These are phyloP conservation scores for Pocillopora grandis DNA, from an alignment of 92 coral and sea anemone genomes.

Conservation along the genomic window DNA sequence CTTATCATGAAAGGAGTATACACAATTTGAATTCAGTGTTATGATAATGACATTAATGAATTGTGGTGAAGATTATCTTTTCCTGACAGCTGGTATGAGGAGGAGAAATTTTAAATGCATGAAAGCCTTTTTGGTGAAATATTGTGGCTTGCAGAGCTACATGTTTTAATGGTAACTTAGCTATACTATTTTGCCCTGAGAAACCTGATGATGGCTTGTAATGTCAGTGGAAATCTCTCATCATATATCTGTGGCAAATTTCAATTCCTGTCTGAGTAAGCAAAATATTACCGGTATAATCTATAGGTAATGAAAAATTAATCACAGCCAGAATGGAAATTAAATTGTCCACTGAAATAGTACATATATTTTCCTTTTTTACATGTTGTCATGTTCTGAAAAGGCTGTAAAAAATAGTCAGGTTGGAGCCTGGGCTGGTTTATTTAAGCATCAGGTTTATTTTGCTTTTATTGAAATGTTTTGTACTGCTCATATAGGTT, in stretches of 20 bases:
- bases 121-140: background rate
- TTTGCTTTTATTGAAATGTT: too few species aligned
- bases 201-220: background rate
- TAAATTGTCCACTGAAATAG: background rate
- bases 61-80: background rate
- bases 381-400: background rate
- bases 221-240: background rate
- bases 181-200: background rate
- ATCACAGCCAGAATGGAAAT: background rate
- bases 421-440: too few species aligned
- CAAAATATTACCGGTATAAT: background rate
- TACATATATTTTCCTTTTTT: background rate
- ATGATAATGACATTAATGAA: conserved; percentile 2
- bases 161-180: too few species aligned
- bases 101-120: background rate
- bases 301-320: background rate
- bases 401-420: too few species aligned
- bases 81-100: conserved; percentile 3
- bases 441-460: too few species aligned
- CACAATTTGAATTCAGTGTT: background rate
- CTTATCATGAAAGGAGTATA: background rate
- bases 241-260: background rate
- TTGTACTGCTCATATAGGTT: too few species aligned
- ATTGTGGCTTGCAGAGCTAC: too few species aligned
- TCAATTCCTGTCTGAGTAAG: background rate